Evolutionary conservation across 2,888 invertebrate species (phyloP).

Genomic region (Sarcophaga variegata): DNA sequence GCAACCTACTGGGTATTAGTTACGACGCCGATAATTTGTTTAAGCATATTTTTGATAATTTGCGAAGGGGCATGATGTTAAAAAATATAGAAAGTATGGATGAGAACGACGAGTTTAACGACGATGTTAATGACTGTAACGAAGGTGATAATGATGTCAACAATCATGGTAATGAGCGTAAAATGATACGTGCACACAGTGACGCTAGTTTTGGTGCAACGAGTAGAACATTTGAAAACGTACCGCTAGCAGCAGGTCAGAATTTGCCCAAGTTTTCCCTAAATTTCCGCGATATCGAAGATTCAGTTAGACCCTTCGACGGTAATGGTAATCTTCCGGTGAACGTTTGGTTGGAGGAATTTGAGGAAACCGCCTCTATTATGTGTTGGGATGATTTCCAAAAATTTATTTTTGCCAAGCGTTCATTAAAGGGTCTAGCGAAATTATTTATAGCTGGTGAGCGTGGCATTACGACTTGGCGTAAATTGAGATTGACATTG

Average conservation of each 20-base stretch:
- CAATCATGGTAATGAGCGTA: too few relatives aligned
- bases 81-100: too few relatives aligned
- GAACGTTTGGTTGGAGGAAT: not conserved
- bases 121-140: too few relatives aligned
- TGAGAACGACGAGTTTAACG: too few relatives aligned
- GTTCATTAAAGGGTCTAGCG: slow-evolving; percentile 60
- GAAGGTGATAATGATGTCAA: too few relatives aligned
- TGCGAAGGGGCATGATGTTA: not conserved
- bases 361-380: slow-evolving; percentile 40
- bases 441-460: slow-evolving; percentile 50
- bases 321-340: slow-evolving; percentile 50
- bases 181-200: too few relatives aligned
- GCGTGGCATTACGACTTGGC: too few relatives aligned
- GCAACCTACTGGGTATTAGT: slow-evolving; percentile 24
- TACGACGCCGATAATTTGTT: slow-evolving; percentile 35
- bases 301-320: slow-evolving; percentile 45
- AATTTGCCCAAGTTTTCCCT: not conserved
- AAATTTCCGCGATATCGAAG: slow-evolving; percentile 62
- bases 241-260: too few relatives aligned
- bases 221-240: too few relatives aligned
- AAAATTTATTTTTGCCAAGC: slow-evolving; percentile 67
- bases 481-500: too few relatives aligned
- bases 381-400: slow-evolving; percentile 63
- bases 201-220: too few relatives aligned
- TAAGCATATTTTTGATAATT: slow-evolving; percentile 31